These are phyloP conservation scores for Dione vanillae DNA, from an alignment of 2,888 invertebrate species.

Conservation along the genomic window DNA sequence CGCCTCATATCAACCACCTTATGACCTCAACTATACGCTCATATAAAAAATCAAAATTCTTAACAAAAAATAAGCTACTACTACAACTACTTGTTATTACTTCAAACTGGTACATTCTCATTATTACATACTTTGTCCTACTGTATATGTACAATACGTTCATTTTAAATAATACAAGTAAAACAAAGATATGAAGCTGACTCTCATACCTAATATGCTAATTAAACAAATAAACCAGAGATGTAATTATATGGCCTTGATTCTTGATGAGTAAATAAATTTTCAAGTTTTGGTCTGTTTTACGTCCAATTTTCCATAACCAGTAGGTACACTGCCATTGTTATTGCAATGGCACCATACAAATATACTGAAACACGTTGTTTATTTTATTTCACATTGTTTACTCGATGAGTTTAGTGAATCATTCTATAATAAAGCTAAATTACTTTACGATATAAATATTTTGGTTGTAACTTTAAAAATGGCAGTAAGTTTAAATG, in stretches of 20 bases:
- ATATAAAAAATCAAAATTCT: no score
- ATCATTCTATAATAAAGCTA: constrained; percentile 1
- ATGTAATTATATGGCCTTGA: constrained; percentile 1
- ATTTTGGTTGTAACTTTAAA: background rate
- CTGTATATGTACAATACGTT: no score
- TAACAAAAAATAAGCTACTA: no score
- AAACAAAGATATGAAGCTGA: background rate
- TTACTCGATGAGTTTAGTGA: constrained; percentile 14
- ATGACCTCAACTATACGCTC: no score
- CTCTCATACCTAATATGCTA: background rate
- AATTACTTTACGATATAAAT: constrained; percentile 4
- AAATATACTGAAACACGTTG: constrained; percentile 10
- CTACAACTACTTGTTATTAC: no score
- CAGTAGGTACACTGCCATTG: constrained; percentile 9
- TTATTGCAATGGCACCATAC: background rate
- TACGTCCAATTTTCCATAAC: constrained; percentile 5
- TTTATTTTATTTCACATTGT: background rate
- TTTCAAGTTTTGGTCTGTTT: constrained; percentile 25
- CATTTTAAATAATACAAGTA: background rate
- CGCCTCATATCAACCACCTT: no score
- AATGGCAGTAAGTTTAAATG: background rate
- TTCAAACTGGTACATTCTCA: no score
- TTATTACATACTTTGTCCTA: no score
- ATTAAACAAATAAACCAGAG: constrained; percentile 5
- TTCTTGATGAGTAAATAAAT: constrained; percentile 12